A percentile compares a stretch with the other conserved stretches of the same genome.
Evolutionary conservation across 2,888 invertebrate species (phyloP).

Genomic region (Molorchus minor): DNA sequence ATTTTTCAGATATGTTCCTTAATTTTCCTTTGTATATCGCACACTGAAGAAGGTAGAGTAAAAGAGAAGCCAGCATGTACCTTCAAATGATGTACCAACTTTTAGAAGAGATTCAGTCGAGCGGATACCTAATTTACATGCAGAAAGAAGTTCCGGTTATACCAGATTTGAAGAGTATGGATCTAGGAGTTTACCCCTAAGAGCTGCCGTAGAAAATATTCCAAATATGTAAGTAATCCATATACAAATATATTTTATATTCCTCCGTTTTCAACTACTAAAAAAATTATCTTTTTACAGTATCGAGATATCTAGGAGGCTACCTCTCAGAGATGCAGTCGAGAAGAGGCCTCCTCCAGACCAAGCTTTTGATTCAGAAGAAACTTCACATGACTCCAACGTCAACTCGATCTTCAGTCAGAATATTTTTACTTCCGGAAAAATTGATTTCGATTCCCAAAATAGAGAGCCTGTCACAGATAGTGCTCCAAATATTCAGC

Average conservation of each 20-base stretch:
- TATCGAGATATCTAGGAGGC: constrained; percentile 61
- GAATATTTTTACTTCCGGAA: constrained; percentile 25
- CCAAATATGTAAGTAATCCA: constrained; percentile 63
- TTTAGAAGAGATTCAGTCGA: constrained; percentile 64
- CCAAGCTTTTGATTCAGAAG: constrained; percentile 46
- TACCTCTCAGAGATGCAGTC: constrained; percentile 77
- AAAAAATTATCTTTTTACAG: not conserved
- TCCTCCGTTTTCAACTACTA: not conserved
- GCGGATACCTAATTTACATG: constrained; percentile 52
- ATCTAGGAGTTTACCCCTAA: constrained; percentile 68
- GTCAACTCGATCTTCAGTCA: constrained; percentile 10
- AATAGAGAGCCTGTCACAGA: constrained; percentile 13
- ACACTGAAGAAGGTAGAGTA: constrained; percentile 49
- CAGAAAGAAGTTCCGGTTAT: constrained; percentile 43
- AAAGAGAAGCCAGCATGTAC: constrained; percentile 51
- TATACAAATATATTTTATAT: not conserved
- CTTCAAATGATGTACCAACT: constrained; percentile 51
- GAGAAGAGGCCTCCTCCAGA: constrained; percentile 67
- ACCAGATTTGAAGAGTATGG: constrained; percentile 56
- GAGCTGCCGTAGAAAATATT: constrained; percentile 80
- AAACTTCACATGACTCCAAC: not conserved
- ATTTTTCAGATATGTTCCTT: constrained; percentile 52
- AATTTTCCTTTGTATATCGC: constrained; percentile 45
- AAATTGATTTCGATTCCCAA: constrained; percentile 27
- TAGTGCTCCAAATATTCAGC: constrained; percentile 1